A percentile compares a stretch with the other conserved stretches of the same genome.
These are phyloP conservation scores for Leuciscus idus DNA, from an alignment of 2,113 vertebrate genomes.

Conservation along the genomic window DNA sequence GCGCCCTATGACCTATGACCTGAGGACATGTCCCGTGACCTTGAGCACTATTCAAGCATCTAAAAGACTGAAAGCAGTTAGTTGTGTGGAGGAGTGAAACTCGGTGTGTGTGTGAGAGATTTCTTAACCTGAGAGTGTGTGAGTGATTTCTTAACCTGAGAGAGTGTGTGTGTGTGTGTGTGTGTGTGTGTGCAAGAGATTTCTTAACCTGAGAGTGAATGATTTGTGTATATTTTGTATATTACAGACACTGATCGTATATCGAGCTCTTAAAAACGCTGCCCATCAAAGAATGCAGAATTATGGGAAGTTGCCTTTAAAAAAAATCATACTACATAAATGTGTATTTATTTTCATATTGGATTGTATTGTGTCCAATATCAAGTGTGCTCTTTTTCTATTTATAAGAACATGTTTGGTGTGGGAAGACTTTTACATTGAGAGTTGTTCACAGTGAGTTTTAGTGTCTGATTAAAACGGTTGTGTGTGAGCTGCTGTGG, in stretches of 20 bases:
- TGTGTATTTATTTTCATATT: conserved; percentile 30
- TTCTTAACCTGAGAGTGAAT: conserved; percentile 6
- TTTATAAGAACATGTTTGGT: not conserved
- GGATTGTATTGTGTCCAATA: conserved; percentile 6
- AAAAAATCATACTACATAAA: not conserved
- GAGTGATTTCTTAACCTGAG: not conserved
- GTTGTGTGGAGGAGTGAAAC: not conserved
- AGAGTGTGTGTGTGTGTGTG: not conserved
- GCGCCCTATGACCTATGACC: not conserved
- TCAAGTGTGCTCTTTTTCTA: not conserved
- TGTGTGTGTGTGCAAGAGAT: not conserved
- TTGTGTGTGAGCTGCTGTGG: not conserved
- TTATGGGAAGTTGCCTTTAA: not conserved
- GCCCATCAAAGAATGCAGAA: not conserved
- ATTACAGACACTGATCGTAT: not conserved
- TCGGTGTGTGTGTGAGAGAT: not conserved
- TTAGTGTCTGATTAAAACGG: conserved; percentile 7
- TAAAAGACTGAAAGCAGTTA: not conserved
- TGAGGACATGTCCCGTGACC: not conserved
- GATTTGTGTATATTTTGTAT: not conserved
- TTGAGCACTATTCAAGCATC: conserved; percentile 4
- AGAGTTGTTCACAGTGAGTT: not conserved
- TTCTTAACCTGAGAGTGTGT: not conserved
- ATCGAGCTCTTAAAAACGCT: not conserved
- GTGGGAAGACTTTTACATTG: not conserved